These are phyloP conservation scores for Leuciscus idus DNA, from an alignment of 2,113 vertebrate species.

Conservation along the genomic window DNA sequence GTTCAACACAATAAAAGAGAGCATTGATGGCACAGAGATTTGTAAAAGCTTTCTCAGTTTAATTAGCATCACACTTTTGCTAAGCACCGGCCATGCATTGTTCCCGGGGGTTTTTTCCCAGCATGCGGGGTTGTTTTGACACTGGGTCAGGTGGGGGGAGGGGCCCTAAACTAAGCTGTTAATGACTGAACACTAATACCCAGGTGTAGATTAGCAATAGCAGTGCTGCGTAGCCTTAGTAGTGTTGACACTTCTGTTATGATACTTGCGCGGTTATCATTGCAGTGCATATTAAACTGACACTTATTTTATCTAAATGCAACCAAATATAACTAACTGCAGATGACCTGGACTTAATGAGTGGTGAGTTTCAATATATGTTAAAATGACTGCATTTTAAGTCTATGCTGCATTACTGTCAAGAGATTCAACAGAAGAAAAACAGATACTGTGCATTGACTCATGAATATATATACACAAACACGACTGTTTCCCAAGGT, in stretches of 20 bases:
- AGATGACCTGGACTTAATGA: background rate
- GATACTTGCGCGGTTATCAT: background rate
- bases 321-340: background rate
- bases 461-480: constrained; percentile 21
- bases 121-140: constrained; percentile 14
- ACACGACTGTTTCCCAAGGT: constrained; percentile 24
- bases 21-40: background rate
- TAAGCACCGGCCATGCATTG: constrained; percentile 17
- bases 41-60: constrained; percentile 24
- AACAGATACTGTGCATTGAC: constrained; percentile 25
- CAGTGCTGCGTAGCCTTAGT: background rate
- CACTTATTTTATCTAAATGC: background rate
- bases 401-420: background rate
- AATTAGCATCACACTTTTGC: constrained; percentile 34
- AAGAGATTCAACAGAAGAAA: background rate
- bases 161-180: constrained; percentile 38
- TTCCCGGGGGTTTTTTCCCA: constrained; percentile 30
- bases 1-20: background rate
- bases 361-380: background rate
- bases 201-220: constrained; percentile 36
- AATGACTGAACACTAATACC: constrained; percentile 35
- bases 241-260: background rate
- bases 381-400: background rate
- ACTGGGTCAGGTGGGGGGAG: constrained; percentile 34
- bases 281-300: background rate